Conservation (phyloP, 2,113 vertebrate genomes). For the Pristiophorus japonicus region DNA sequence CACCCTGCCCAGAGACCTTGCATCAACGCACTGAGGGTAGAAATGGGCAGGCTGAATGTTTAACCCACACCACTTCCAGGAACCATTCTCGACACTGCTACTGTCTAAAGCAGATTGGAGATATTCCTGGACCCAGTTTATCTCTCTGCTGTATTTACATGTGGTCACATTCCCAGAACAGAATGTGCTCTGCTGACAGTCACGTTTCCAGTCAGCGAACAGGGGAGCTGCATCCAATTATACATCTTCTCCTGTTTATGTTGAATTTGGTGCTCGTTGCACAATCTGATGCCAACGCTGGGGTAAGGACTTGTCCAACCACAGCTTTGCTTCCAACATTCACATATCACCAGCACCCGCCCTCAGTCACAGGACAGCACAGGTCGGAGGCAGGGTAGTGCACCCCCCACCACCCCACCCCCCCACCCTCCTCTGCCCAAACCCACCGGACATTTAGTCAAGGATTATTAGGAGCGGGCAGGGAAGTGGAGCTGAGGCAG, state of each 20-base stretch:
- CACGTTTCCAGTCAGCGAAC: not conserved
- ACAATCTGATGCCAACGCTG: not conserved
- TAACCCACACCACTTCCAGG: not conserved
- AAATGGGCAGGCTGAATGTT: no score
- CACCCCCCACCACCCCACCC: no score
- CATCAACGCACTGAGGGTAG: not conserved
- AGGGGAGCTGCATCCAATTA: not conserved
- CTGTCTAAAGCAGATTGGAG: not conserved
- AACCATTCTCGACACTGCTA: not conserved
- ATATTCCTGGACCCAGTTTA: not conserved
- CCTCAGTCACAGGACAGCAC: not conserved
- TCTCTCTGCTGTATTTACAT: not conserved
- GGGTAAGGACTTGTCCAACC: no score
- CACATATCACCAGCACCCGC: not conserved
- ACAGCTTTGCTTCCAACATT: not conserved
- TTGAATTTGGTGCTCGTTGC: not conserved
- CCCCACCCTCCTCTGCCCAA: no score
- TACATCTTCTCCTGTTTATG: not conserved
- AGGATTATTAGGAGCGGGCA: no score
- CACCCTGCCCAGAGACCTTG: not conserved
- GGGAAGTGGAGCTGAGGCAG: no score
- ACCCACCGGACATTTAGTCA: not conserved
- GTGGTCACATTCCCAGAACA: not conserved
- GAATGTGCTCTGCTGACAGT: not conserved
- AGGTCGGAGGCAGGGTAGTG: not conserved